Evolutionary conservation across 2,113 vertebrate genomes (phyloP).

Genomic region (Nicator chloris): DNA sequence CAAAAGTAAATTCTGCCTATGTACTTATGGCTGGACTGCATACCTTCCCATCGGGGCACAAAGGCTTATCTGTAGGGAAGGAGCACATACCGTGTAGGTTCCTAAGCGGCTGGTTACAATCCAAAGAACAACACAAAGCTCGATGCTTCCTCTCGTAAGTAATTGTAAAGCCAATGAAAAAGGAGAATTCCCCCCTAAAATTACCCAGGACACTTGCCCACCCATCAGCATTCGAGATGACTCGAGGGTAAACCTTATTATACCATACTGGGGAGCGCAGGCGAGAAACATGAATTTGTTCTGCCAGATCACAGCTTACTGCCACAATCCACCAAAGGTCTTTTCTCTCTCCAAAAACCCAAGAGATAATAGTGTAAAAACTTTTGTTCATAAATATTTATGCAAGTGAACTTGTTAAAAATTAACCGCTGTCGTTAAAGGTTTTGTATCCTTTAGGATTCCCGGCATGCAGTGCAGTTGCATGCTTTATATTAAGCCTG

Average conservation of each 20-base stretch:
- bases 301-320: slow-evolving; percentile 23
- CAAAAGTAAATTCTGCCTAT: slow-evolving; percentile 41
- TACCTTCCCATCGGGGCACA: slow-evolving; percentile 1
- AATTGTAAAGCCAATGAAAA: neutral
- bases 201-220: neutral
- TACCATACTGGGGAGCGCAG: neutral
- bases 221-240: neutral
- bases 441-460: slow-evolving; percentile 63
- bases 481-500: slow-evolving; percentile 65
- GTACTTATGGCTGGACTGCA: neutral
- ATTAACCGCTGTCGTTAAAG: slow-evolving; percentile 59
- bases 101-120: neutral
- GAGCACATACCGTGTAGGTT: neutral
- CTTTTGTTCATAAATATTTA: slow-evolving; percentile 66
- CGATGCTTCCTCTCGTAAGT: neutral
- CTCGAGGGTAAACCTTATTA: neutral
- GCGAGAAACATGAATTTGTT: slow-evolving; percentile 4
- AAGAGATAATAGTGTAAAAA: slow-evolving; percentile 59
- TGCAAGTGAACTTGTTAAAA: slow-evolving; percentile 65
- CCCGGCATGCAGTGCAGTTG: slow-evolving; percentile 49
- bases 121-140: neutral
- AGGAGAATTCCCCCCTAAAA: neutral
- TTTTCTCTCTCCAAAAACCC: slow-evolving; percentile 43
- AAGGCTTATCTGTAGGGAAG: slow-evolving; percentile 4
- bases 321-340: slow-evolving; percentile 32